phyloP scores from a whole-genome alignment of 2,113 vertebrate genomes.

The Pyxicephalus adspersus region DNA sequence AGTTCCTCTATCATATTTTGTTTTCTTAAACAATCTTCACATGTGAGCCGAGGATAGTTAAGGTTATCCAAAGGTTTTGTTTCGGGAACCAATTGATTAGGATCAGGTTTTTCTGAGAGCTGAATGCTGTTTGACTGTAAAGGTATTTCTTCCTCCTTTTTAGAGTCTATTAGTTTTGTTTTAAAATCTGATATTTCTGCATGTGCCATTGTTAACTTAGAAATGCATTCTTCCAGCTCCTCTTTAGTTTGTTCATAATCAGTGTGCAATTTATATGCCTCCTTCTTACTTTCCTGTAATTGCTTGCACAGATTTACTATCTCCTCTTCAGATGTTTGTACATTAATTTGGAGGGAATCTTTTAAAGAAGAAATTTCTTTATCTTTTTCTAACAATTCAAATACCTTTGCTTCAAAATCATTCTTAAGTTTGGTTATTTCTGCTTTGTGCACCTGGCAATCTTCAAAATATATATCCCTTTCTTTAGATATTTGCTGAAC shows the following conservation, averaged over 20 bases:
- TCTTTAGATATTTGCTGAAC: constrained; percentile 60
- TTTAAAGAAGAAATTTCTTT: constrained; percentile 62
- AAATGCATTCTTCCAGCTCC: constrained; percentile 69
- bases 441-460: constrained; percentile 60
- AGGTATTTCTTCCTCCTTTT: constrained; percentile 65
- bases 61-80: constrained; percentile 54
- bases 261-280: constrained; percentile 61
- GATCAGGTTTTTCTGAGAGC: not conserved
- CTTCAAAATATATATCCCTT: constrained; percentile 59
- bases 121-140: constrained; percentile 52
- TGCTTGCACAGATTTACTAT: constrained; percentile 16
- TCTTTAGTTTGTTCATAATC: constrained; percentile 66
- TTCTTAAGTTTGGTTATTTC: constrained; percentile 62
- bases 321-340: constrained; percentile 62
- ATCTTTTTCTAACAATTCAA: constrained; percentile 65
- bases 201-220: constrained; percentile 62
- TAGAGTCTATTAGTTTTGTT: constrained; percentile 60
- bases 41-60: not conserved
- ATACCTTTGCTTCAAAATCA: constrained; percentile 63
- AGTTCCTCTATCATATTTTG: constrained; percentile 64
- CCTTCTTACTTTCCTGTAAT: constrained; percentile 56
- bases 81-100: constrained; percentile 39
- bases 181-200: constrained; percentile 63
- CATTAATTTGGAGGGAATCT: constrained; percentile 56
- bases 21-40: constrained; percentile 62